Percentiles rank a stretch among this genome's conserved stretches.
phyloP scores from a whole-genome alignment of 2,113 vertebrate genomes.

The Coryphaenoides rupestris region DNA sequence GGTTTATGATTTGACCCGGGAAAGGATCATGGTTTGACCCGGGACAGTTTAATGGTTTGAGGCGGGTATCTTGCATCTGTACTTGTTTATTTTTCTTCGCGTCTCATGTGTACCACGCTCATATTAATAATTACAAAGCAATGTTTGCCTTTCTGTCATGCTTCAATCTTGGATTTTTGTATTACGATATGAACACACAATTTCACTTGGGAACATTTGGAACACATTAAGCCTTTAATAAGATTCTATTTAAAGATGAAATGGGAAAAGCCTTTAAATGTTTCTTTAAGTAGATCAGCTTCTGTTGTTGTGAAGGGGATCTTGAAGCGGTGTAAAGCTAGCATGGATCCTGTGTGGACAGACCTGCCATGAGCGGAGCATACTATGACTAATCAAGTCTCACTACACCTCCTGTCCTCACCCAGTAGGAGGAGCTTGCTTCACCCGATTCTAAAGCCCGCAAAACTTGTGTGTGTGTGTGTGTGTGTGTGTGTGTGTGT shows the following conservation, averaged over 20 bases:
- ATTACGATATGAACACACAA: conserved; percentile 23
- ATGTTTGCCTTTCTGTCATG: conserved; percentile 7
- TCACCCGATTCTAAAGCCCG: conserved; percentile 12
- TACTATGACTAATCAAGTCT: conserved; percentile 40
- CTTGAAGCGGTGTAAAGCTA: conserved; percentile 47
- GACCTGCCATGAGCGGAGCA: conserved; percentile 36
- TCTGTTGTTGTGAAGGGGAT: conserved; percentile 60
- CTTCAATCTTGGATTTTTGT: conserved; percentile 33
- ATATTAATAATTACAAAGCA: background rate
- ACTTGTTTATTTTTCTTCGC: too few species aligned
- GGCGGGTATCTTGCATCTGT: too few species aligned
- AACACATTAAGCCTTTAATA: conserved; percentile 61
- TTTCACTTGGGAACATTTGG: conserved; percentile 49
- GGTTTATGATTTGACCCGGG: background rate
- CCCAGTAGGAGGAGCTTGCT: conserved; percentile 41
- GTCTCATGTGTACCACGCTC: background rate
- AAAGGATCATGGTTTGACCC: too few species aligned
- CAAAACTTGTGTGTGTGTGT: background rate
- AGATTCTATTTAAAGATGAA: conserved; percentile 66
- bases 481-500: background rate
- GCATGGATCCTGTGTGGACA: conserved; percentile 18
- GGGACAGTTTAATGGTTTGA: too few species aligned
- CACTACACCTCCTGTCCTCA: conserved; percentile 49
- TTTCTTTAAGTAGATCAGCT: conserved; percentile 41
- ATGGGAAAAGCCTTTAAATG: conserved; percentile 51